These are phyloP conservation scores for Hypena proboscidalis DNA, from an alignment of 2,888 invertebrate genomes.

Conservation along the genomic window DNA sequence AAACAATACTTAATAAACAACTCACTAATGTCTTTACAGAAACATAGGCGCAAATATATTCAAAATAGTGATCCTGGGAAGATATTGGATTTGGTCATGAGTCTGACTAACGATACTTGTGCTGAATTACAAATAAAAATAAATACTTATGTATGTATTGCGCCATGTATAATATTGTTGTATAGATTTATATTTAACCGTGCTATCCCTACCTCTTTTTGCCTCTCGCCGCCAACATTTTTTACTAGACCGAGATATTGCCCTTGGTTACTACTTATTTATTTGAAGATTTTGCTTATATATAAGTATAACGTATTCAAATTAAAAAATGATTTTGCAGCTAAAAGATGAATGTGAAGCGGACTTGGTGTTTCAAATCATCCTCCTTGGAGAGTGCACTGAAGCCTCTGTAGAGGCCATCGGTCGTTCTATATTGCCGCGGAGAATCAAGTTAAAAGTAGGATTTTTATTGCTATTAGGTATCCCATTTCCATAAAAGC, in stretches of 20 bases:
- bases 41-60: constrained; percentile 60
- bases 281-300: constrained; percentile 54
- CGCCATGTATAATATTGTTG: too few relatives aligned
- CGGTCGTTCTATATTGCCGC: constrained; percentile 73
- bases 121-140: constrained; percentile 84
- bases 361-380: constrained; percentile 80
- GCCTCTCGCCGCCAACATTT: too few relatives aligned
- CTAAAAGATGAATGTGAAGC: constrained; percentile 79
- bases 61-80: constrained; percentile 84
- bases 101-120: constrained; percentile 76
- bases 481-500: too few relatives aligned
- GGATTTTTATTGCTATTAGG: not conserved
- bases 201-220: too few relatives aligned
- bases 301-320: too few relatives aligned
- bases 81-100: constrained; percentile 82
- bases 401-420: constrained; percentile 87
- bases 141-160: constrained; percentile 85
- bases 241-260: too few relatives aligned
- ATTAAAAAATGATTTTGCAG: constrained; percentile 41
- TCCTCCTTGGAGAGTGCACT: constrained; percentile 79
- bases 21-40: constrained; percentile 25
- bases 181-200: too few relatives aligned
- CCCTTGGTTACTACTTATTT: too few relatives aligned
- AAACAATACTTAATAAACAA: too few relatives aligned
- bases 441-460: constrained; percentile 76